These are phyloP conservation scores for Polyploca ridens DNA, from an alignment of 2,888 invertebrate genomes.

Conservation along the genomic window DNA sequence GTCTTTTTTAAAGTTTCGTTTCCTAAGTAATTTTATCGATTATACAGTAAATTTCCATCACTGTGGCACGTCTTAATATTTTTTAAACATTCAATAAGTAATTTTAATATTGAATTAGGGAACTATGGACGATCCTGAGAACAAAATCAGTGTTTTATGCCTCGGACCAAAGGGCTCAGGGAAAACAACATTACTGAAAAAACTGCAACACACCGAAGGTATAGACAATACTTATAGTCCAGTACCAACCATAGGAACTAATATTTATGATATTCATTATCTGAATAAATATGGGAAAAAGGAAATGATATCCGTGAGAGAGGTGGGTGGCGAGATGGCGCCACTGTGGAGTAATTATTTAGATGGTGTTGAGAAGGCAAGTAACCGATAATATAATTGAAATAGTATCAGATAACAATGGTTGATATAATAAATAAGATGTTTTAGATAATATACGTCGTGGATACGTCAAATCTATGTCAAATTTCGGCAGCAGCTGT, in stretches of 20 bases:
- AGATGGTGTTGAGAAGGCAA: slow-evolving; percentile 84
- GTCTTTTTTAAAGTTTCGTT: slow-evolving; percentile 16
- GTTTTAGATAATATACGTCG: slow-evolving; percentile 88
- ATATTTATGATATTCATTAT: slow-evolving; percentile 87
- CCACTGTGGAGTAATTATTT: slow-evolving; percentile 92
- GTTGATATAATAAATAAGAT: neutral
- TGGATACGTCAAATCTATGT: slow-evolving; percentile 93
- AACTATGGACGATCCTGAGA: slow-evolving; percentile 72
- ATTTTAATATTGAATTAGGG: neutral
- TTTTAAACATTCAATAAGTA: slow-evolving; percentile 49
- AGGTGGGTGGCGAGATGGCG: slow-evolving; percentile 93
- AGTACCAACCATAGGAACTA: slow-evolving; percentile 92
- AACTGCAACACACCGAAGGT: slow-evolving; percentile 87
- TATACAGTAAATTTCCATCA: neutral
- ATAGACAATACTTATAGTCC: slow-evolving; percentile 92
- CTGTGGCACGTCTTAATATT: neutral
- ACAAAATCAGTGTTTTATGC: slow-evolving; percentile 84
- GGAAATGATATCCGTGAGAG: slow-evolving; percentile 85
- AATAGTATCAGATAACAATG: neutral
- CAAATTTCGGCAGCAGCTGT: slow-evolving; percentile 94
- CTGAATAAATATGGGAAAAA: slow-evolving; percentile 78
- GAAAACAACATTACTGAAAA: slow-evolving; percentile 91
- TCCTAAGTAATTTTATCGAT: neutral
- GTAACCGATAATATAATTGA: slow-evolving; percentile 16
- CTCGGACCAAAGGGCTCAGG: slow-evolving; percentile 92